Evolutionary conservation across 2,113 vertebrate genomes (phyloP).

Genomic region (Camarhynchus parvulus): DNA sequence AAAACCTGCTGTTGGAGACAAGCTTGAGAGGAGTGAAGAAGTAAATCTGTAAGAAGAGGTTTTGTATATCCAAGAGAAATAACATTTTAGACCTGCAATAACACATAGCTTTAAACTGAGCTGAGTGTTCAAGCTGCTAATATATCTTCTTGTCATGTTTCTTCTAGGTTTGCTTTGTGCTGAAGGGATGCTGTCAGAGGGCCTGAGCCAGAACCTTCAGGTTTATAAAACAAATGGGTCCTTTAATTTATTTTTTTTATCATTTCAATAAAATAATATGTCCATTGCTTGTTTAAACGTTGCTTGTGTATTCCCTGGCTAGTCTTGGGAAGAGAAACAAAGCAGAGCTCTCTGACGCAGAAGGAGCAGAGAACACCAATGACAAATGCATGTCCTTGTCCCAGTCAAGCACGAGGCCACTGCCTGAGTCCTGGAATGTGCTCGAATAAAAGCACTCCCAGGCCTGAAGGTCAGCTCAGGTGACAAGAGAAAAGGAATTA

Average conservation of each 20-base stretch:
- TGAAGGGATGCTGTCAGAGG: not conserved
- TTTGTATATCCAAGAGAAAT: conserved; percentile 32
- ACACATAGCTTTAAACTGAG: not conserved
- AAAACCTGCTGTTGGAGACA: not conserved
- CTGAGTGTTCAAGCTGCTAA: not conserved
- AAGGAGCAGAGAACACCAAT: not conserved
- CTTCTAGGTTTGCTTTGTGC: not conserved
- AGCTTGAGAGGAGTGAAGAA: not conserved
- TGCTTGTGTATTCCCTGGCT: not conserved
- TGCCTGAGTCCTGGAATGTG: not conserved
- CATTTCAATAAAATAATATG: not conserved
- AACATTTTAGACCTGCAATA: conserved; percentile 31
- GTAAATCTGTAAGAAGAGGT: not conserved
- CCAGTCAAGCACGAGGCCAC: not conserved
- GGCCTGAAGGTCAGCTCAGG: not conserved
- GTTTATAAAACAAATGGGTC: conserved; percentile 1
- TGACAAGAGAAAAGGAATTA: not conserved
- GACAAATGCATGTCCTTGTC: not conserved
- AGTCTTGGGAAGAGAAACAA: conserved; percentile 3
- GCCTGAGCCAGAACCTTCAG: not conserved
- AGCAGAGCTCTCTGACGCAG: not conserved
- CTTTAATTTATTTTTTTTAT: not conserved
- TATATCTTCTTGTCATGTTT: not conserved
- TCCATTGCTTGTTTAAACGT: not conserved
- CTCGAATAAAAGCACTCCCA: not conserved